A percentile compares a stretch with the other conserved stretches of the same genome.
Evolutionary conservation across 2,113 vertebrate genomes (phyloP).

Genomic region (Solenodon paradoxus): DNA sequence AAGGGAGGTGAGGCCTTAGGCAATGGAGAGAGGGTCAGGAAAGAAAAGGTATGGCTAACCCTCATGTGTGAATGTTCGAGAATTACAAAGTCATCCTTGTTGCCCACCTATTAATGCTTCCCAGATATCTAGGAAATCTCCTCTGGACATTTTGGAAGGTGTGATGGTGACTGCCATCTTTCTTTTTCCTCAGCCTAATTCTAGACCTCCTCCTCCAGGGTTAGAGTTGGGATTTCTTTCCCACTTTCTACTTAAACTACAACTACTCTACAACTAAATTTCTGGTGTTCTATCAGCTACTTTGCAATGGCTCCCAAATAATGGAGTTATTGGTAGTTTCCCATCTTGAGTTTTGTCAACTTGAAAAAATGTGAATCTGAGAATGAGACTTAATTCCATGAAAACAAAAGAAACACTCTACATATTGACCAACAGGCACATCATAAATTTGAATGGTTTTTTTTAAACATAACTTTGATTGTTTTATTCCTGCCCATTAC

Average conservation of each 20-base stretch:
- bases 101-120: neutral
- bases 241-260: neutral
- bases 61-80: rapidly evolving
- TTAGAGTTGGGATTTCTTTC: neutral
- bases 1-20: neutral
- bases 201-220: neutral
- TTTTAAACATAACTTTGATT: neutral
- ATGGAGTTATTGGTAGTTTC: neutral
- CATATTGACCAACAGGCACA: neutral
- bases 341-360: neutral
- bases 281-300: neutral
- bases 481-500: neutral
- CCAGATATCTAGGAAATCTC: neutral
- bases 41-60: neutral
- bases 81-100: neutral
- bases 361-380: neutral
- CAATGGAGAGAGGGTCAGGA: neutral
- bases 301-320: neutral
- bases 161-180: neutral
- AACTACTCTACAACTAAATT: neutral
- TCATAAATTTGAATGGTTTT: too few species aligned
- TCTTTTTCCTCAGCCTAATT: neutral
- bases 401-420: neutral
- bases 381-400: neutral
- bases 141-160: neutral